Conservation (phyloP, 2,888 invertebrate genomes). For the Microdon myrmicae region DNA sequence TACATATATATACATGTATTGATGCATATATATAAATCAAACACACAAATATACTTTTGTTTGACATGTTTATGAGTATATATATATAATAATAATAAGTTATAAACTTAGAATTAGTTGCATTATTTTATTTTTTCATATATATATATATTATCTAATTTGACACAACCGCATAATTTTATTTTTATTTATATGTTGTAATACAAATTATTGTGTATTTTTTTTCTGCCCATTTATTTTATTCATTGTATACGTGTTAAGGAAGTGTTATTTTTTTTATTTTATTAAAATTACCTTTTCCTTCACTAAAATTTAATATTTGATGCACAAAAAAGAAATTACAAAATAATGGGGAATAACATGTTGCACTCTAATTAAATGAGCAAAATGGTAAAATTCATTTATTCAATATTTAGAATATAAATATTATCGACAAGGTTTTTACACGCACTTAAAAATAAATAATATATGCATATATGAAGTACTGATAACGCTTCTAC, state of each 20-base stretch:
- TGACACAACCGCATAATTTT: constrained; percentile 52
- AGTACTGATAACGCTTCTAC: too few species aligned
- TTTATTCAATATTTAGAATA: neutral
- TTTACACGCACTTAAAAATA: constrained; percentile 35
- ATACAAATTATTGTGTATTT: constrained; percentile 38
- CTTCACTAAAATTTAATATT: constrained; percentile 29
- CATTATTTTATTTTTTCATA: constrained; percentile 37
- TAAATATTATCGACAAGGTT: constrained; percentile 19
- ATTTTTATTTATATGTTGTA: constrained; percentile 24
- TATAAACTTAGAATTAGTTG: constrained; percentile 51
- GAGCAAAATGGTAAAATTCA: too few species aligned
- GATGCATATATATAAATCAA: too few species aligned
- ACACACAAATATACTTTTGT: too few species aligned
- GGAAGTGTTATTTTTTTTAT: constrained; percentile 24
- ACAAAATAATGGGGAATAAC: too few species aligned
- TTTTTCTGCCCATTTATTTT: constrained; percentile 10
- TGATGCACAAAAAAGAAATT: too few species aligned
- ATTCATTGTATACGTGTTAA: constrained; percentile 24
- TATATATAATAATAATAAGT: constrained; percentile 50
- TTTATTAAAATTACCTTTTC: constrained; percentile 9
- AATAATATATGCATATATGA: constrained; percentile 29
- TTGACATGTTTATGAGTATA: too few species aligned
- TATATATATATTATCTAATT: constrained; percentile 48
- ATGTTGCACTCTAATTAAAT: too few species aligned
- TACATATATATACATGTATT: too few species aligned